Evolutionary conservation across 1,140 invertebrate species (phyloP), one percentile per base, ranked within the genome.

Genomic region (Drosophila fuyamai): DNA sequence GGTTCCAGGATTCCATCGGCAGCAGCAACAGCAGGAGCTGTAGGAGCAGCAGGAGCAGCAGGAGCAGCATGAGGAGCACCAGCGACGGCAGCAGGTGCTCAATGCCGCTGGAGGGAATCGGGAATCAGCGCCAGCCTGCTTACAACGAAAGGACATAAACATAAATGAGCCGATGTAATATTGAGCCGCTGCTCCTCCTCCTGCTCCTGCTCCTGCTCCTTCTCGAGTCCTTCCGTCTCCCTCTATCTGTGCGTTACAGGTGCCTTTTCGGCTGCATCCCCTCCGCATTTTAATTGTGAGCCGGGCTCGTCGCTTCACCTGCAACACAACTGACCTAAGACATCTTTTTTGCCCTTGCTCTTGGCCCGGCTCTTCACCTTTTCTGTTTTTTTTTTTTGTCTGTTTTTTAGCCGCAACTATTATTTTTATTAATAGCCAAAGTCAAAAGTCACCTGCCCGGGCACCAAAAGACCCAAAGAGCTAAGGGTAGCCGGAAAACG

Each of bases 391-490:
- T 77, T 56, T 56, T n/a, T n/a, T n/a, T n/a, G n/a, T n/a, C 40
- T 27, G 14, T 58, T 57, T 62, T 76, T 89, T 83, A 77, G 84
- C 83, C 79, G 44, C 84, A 90, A 89, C 85, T 89, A 89, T 89
- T 89, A 89, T 89, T 89, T 77, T 89, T 89, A 89, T 89, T 89
- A 89, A 89, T 89, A 89, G 84, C 84, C 74, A 89, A 89, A 89
- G 84, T 84, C 84, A 81, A 89, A 76, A 89, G 84, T 89, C 84
- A 89, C 84, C 84, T 89, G 84, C 84, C 51, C 66, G 51, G 51
- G 67, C 65, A 78, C 81, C 79, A 67, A 75, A 59, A 50, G 36
- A 35, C 12, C 36, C 41, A 41, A 38, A 44, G 59, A 66, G 56
- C 84, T 88, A 88, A 62, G 83, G 83, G 83, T 77, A 80, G 83